phyloP scores from a whole-genome alignment of 2,888 invertebrate species.

The Quadroppia sp. region DNA sequence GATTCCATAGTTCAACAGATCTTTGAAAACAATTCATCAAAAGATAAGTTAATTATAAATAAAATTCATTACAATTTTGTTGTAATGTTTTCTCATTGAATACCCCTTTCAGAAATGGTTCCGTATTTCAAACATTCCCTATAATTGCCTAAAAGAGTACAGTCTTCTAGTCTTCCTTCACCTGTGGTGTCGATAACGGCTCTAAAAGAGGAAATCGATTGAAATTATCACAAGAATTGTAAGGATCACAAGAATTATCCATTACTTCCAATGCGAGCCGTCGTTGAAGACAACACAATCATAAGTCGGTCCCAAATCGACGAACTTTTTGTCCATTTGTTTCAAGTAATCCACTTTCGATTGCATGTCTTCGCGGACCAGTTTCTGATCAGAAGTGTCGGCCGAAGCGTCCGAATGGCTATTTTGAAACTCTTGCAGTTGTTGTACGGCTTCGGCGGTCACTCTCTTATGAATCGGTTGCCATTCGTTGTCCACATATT shows the following conservation, averaged over 20 bases:
- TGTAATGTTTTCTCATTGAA: background rate
- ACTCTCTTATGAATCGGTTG: slow-evolving; percentile 74
- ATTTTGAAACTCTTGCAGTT: slow-evolving; percentile 61
- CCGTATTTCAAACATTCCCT: slow-evolving; percentile 71
- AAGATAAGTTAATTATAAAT: too few species aligned
- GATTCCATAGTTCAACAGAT: slow-evolving; percentile 79
- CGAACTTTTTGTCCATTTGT: slow-evolving; percentile 77
- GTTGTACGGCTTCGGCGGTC: slow-evolving; percentile 70
- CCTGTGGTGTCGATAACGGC: slow-evolving; percentile 80
- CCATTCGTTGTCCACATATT: slow-evolving; percentile 76
- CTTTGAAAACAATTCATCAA: slow-evolving; percentile 55
- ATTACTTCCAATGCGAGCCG: slow-evolving; percentile 77
- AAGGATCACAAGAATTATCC: background rate
- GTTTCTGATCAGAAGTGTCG: slow-evolving; percentile 62
- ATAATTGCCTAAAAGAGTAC: slow-evolving; percentile 75
- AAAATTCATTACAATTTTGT: background rate
- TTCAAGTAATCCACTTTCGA: slow-evolving; percentile 76
- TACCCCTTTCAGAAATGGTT: slow-evolving; percentile 63
- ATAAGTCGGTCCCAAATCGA: slow-evolving; percentile 79
- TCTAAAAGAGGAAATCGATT: slow-evolving; percentile 53
- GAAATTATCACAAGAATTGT: background rate
- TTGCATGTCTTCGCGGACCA: slow-evolving; percentile 82
- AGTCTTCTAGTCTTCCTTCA: slow-evolving; percentile 71
- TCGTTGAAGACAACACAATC: slow-evolving; percentile 92
- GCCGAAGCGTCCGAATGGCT: slow-evolving; percentile 55